Base-by-base conservation (phyloP, 2,797 vertebrate genomes). In the Anisognathus igniventris region DNA sequence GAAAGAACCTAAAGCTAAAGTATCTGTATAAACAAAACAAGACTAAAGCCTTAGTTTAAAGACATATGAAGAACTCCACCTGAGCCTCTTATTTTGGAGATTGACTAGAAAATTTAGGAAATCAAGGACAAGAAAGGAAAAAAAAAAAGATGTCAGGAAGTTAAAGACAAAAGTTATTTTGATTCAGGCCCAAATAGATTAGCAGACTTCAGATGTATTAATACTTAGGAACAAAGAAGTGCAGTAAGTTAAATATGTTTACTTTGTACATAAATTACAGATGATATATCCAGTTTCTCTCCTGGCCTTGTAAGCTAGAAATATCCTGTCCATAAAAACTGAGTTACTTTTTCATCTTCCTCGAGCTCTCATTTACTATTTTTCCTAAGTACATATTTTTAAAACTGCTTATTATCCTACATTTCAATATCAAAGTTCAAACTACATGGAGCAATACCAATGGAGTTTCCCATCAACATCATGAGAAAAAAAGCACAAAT, bases 321-420 rank as follows among this genome's bases (percentile, higher is more conserved):
- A 90, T 20, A 79, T 7, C 20, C 21, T 60, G 65, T 51, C 23
- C 9, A 1, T 35, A 66, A 75, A 31, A 81, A 18, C 5, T 2
- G 8, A 70, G 30, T 53, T 83, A 28, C 37, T 66, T 47, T 88
- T 85, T 27, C 44, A 64, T 37, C 53, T 84, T 95, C 50, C 20
- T 51, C 2, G 0, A 64, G 7, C 12, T 70, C 70, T 84, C 23
- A 51, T 48, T 40, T 31, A 76, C 23, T 0, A 0, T 21, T 80
- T 65, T 71, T 47, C 47, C 19, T 20, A 47, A 37, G 21, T 2
- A 37, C 2, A 0, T 25, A 47, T 33, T 67, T 80, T 37, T 47
- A 50, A 60, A 77, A 51, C 11, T 6, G 42, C 9, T 57, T 57
- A 4, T 51, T 88, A 67, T 33, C n/a, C 28, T 54, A 45, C 7